Conservation (phyloP, 53 echinoderm and acorn worm species). For the Henricia sp. region DNA sequence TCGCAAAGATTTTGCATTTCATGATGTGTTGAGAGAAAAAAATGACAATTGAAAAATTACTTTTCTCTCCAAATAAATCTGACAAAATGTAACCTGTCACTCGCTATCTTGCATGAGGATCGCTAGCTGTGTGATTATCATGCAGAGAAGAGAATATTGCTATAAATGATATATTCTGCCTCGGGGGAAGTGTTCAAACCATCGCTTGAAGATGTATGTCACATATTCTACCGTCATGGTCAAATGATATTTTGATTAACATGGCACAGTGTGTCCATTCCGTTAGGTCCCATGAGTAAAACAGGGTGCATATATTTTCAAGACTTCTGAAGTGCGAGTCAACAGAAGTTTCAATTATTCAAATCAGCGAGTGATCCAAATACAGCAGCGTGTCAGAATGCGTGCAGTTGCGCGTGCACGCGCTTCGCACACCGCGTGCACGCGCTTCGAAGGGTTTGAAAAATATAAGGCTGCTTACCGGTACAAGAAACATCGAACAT, state of each 20-base stretch:
- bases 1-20: too few species aligned
- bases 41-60: too few species aligned
- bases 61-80: not conserved
- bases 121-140: not conserved
- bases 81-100: not conserved
- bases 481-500: too few species aligned
- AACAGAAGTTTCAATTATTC: too few species aligned
- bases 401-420: too few species aligned
- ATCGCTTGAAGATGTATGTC: not conserved
- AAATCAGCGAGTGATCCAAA: too few species aligned
- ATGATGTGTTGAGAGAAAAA: too few species aligned
- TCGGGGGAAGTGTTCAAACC: too few species aligned
- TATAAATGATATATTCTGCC: conserved; percentile 6
- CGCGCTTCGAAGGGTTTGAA: too few species aligned
- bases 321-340: not conserved
- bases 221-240: not conserved
- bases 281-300: not conserved
- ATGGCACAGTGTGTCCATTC: conserved; percentile 13
- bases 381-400: too few species aligned
- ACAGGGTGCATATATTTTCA: not conserved
- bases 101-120: not conserved
- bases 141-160: not conserved
- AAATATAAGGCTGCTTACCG: too few species aligned
- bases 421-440: too few species aligned
- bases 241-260: conserved; percentile 49